Percentiles rank a stretch among this genome's conserved stretches.
Evolutionary conservation across 2,113 vertebrate species (phyloP).

Genomic region (Butorides virescens): DNA sequence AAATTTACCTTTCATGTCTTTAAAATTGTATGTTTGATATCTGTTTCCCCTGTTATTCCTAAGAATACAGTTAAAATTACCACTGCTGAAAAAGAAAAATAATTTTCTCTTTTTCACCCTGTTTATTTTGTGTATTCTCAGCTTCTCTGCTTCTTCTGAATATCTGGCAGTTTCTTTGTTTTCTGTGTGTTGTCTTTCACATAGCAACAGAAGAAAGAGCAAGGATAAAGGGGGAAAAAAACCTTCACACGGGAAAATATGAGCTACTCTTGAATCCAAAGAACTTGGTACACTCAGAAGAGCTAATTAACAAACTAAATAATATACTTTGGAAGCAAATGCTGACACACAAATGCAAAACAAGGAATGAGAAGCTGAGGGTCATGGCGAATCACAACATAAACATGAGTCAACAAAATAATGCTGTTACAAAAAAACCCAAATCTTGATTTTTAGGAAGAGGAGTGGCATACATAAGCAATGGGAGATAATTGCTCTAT

Average conservation of each 20-base stretch:
- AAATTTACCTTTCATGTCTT: not conserved
- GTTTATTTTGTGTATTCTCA: not conserved
- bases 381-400: not conserved
- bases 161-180: conserved; percentile 55
- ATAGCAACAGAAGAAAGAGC: conserved; percentile 56
- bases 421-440: not conserved
- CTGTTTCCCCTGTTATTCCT: not conserved
- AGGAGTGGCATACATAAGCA: not conserved
- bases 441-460: conserved; percentile 10
- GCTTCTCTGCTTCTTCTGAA: not conserved
- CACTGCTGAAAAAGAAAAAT: not conserved
- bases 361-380: not conserved
- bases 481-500: not conserved
- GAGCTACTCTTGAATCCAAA: not conserved
- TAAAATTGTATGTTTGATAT: not conserved
- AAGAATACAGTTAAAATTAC: not conserved
- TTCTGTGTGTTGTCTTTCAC: conserved; percentile 36
- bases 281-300: not conserved
- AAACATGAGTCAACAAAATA: conserved; percentile 15
- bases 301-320: conserved; percentile 54
- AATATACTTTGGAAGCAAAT: not conserved
- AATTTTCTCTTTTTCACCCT: not conserved
- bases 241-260: conserved; percentile 41
- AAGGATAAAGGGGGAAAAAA: not conserved
- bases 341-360: not conserved